phyloP scores from a whole-genome alignment of 92 coral and sea anemone species.

The Porites lobata region DNA sequence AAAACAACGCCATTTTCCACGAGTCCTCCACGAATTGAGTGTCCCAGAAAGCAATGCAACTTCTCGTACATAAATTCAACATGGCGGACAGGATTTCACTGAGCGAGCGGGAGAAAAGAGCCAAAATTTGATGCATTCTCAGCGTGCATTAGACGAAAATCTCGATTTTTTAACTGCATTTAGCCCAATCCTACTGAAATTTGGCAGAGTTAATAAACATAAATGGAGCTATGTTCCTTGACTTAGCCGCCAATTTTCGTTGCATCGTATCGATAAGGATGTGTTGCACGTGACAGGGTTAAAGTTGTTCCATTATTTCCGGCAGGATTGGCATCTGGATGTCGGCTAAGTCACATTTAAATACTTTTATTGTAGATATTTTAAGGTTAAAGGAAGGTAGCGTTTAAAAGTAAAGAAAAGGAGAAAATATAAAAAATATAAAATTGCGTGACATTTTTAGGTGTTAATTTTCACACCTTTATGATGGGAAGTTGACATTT shows the following conservation, averaged over 20 bases:
- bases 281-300: background rate
- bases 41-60: no score
- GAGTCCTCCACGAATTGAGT: no score
- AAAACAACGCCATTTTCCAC: no score
- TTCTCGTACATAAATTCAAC: no score
- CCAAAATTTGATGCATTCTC: no score
- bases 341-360: background rate
- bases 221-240: background rate
- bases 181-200: background rate
- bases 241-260: background rate
- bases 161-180: background rate
- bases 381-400: background rate
- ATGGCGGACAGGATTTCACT: no score
- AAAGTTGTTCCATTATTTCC: background rate
- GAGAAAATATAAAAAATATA: background rate
- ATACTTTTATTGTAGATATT: background rate
- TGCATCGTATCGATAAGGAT: background rate
- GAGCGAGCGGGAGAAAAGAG: no score
- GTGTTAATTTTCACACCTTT: conserved; percentile 2
- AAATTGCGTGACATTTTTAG: background rate
- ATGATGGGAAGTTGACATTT: background rate
- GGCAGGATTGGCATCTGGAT: background rate
- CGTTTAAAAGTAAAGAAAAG: background rate
- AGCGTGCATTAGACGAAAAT: background rate
- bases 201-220: conserved; percentile 5